Conservation (phyloP, 2,797 vertebrate species). For the Melanotaenia parkinsoni region DNA sequence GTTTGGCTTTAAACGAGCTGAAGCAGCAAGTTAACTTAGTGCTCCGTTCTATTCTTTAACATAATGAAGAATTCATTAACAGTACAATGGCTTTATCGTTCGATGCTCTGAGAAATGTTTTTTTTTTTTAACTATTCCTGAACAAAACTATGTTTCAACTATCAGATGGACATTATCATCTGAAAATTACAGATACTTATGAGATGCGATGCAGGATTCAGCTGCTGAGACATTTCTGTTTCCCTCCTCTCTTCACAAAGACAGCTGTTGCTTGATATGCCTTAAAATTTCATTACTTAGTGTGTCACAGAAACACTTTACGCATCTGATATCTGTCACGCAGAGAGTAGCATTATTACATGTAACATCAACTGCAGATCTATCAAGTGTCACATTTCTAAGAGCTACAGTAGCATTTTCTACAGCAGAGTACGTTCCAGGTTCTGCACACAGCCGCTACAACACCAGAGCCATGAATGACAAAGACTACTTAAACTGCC, state of each 20-base stretch:
- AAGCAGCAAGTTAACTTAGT: constrained; percentile 14
- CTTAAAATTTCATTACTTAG: constrained; percentile 21
- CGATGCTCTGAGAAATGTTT: background rate
- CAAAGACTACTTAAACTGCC: constrained; percentile 51
- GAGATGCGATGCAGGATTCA: constrained; percentile 18
- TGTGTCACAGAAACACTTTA: constrained; percentile 22
- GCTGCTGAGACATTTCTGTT: constrained; percentile 22
- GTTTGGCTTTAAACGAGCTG: background rate
- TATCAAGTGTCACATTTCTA: constrained; percentile 71
- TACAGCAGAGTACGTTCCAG: constrained; percentile 67
- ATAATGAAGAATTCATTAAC: constrained; percentile 5
- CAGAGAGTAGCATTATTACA: constrained; percentile 51
- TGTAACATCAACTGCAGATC: constrained; percentile 47
- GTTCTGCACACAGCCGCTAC: constrained; percentile 67
- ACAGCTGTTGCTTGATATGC: background rate
- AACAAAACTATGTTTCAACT: constrained; percentile 9
- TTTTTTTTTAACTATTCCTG: background rate
- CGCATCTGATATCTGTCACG: constrained; percentile 40
- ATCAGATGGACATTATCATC: constrained; percentile 1
- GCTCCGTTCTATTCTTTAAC: constrained; percentile 8
- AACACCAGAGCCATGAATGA: constrained; percentile 57
- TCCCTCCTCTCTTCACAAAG: constrained; percentile 1
- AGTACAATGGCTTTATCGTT: background rate
- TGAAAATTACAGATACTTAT: constrained; percentile 11
- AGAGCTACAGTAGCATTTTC: constrained; percentile 74